Evolutionary conservation across 1,140 invertebrate genomes (phyloP).

Genomic region (Papilio glaucus): DNA sequence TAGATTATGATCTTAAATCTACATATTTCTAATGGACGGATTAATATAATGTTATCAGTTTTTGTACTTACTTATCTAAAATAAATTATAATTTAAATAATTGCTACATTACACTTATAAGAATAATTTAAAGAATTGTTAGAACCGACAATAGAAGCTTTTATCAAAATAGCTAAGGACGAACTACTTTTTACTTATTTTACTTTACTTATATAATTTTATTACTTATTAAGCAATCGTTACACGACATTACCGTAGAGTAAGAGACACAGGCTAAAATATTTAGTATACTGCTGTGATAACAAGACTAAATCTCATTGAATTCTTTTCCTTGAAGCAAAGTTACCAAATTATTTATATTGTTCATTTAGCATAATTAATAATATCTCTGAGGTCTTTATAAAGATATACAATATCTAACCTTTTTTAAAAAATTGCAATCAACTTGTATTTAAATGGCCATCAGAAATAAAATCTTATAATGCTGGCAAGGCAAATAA

Average conservation of each 20-base stretch:
- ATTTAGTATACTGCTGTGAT: neutral
- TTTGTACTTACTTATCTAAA: conserved; percentile 30
- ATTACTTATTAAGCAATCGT: neutral
- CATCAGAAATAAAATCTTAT: too few relatives aligned
- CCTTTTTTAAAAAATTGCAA: too few relatives aligned
- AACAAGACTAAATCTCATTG: neutral
- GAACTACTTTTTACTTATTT: neutral
- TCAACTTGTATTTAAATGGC: too few relatives aligned
- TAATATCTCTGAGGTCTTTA: too few relatives aligned
- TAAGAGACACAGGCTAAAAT: neutral
- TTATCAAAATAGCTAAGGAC: neutral
- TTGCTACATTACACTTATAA: neutral
- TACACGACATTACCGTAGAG: neutral
- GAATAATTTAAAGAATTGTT: conserved; percentile 17
- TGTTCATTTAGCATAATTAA: neutral
- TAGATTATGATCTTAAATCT: too few relatives aligned
- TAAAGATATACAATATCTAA: too few relatives aligned
- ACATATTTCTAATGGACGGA: conserved; percentile 24
- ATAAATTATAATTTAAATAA: conserved; percentile 33
- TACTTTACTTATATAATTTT: too few relatives aligned
- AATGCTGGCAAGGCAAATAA: too few relatives aligned
- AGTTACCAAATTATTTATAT: neutral
- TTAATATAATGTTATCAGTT: conserved; percentile 10
- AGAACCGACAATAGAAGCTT: neutral
- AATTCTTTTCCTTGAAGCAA: conserved; percentile 2